Conservation (phyloP, 2,888 invertebrate species). For the Sthenelais limicola region DNA sequence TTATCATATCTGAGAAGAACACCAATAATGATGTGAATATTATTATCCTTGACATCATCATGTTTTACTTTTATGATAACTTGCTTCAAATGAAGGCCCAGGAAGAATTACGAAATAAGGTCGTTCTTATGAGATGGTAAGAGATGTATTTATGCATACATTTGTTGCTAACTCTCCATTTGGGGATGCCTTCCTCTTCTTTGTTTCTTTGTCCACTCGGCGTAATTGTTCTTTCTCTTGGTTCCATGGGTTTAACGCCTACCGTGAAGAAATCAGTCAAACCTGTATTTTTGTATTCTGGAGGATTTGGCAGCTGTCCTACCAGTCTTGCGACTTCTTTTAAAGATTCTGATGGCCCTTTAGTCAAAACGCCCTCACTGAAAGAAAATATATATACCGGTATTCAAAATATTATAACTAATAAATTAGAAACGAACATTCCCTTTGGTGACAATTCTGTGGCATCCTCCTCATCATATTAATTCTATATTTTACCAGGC, state of each 20-base stretch:
- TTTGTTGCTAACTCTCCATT: slow-evolving; percentile 46
- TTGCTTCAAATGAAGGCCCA: too few species aligned
- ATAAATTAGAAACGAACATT: too few species aligned
- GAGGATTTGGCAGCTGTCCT: slow-evolving; percentile 47
- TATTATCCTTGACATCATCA: too few species aligned
- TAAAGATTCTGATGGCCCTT: slow-evolving; percentile 60
- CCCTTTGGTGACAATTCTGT: too few species aligned
- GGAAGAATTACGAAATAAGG: too few species aligned
- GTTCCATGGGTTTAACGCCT: slow-evolving; percentile 56
- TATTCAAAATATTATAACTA: too few species aligned
- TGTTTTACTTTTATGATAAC: too few species aligned
- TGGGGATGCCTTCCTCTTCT: slow-evolving; percentile 26
- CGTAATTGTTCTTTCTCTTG: slow-evolving; percentile 53
- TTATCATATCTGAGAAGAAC: too few species aligned
- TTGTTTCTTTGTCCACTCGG: slow-evolving; percentile 53
- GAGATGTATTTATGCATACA: slow-evolving; percentile 38
- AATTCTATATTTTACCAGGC: too few species aligned
- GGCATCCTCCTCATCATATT: too few species aligned
- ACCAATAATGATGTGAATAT: too few species aligned
- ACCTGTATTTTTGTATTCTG: slow-evolving; percentile 51
- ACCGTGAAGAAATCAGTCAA: slow-evolving; percentile 63
- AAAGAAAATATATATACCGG: slow-evolving; percentile 13
- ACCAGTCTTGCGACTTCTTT: slow-evolving; percentile 54
- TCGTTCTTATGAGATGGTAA: too few species aligned
- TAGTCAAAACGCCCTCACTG: slow-evolving; percentile 64